These are phyloP conservation scores for Daboia siamensis DNA, from an alignment of 2,113 vertebrate species.

Conservation along the genomic window DNA sequence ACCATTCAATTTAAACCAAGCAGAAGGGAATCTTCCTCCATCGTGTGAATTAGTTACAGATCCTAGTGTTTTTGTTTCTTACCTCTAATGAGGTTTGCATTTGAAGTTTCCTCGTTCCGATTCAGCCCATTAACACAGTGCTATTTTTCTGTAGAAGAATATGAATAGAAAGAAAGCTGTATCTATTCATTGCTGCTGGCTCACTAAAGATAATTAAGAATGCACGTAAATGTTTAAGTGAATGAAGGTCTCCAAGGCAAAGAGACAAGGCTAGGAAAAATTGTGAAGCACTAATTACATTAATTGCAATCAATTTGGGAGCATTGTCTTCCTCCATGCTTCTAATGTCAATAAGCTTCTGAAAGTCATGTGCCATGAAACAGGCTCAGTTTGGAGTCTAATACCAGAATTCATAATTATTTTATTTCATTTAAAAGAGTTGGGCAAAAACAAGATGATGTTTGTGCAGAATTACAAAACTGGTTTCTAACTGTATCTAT, in stretches of 20 bases:
- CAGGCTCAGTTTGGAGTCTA: neutral
- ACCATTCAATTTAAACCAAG: neutral
- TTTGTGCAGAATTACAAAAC: neutral
- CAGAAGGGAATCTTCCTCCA: neutral
- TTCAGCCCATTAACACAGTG: neutral
- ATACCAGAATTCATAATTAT: neutral
- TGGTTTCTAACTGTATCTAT: neutral
- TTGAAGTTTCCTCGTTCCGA: neutral
- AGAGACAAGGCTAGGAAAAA: constrained; percentile 23
- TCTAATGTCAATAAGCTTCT: constrained; percentile 25
- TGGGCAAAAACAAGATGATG: neutral
- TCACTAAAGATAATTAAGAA: constrained; percentile 44
- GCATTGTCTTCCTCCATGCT: neutral
- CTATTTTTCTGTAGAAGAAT: constrained; percentile 17
- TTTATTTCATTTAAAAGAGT: neutral
- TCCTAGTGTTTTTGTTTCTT: neutral
- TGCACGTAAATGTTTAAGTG: constrained; percentile 27
- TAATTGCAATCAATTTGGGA: constrained; percentile 27
- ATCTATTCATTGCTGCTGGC: constrained; percentile 28
- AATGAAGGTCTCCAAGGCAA: constrained; percentile 43
- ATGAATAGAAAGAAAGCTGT: constrained; percentile 15
- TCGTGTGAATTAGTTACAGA: neutral
- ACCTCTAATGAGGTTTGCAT: neutral
- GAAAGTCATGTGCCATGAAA: constrained; percentile 20
- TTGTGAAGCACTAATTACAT: constrained; percentile 32